Base-by-base conservation (phyloP, 2,113 vertebrate species). In the Thinocorus orbignyianus region DNA sequence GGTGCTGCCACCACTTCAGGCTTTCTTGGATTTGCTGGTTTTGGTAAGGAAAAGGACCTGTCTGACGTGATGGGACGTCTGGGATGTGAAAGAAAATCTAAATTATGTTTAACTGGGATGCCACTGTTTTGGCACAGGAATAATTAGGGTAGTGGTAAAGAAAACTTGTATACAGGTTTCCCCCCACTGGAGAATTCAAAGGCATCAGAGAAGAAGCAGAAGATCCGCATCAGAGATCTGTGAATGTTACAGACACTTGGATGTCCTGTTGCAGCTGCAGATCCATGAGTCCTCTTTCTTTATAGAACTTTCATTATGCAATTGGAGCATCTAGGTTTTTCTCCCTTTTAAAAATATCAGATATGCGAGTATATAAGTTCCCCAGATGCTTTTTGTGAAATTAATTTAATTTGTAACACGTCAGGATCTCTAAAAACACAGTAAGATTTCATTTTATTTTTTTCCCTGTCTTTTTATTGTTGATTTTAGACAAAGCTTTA, bases 401-500 rank as follows among this genome's bases (percentile, higher is more conserved):
- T 64, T 25, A 58, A 18, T 62, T 13, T 55, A 23, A 58, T 41
- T 72, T 54, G 4, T 73, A 35, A 42, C 10, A 54, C 35, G 71
- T 72, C 2, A 58, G 12, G 41, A 20, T 64, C n/a, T 82, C 49
- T 70, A 44, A 80, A 89, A 69, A 4, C 15, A 31, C 28, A 9
- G 7, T 18, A 46, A 81, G 62, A 51, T 72, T 60, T 81, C 5
- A 11, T n/a, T 55, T 82, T 46, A 11, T 39, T 48, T 57, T 61
- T 46, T 8, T 7, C 8, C 8, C 30, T 10, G 0, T 54, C 30
- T 80, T 69, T 54, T 66, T 77, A 9, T 35, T 83, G 37, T 92
- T 77, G 42, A 42, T 83, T 92, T 93, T 64, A 78, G 68, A 41
- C 60, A 93, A 48, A 60, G 57, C 46, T 93, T 94, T 90, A 25